These are phyloP conservation scores for Chironomus striatipennis DNA, from an alignment of 1,140 invertebrate genomes.

Conservation along the genomic window DNA sequence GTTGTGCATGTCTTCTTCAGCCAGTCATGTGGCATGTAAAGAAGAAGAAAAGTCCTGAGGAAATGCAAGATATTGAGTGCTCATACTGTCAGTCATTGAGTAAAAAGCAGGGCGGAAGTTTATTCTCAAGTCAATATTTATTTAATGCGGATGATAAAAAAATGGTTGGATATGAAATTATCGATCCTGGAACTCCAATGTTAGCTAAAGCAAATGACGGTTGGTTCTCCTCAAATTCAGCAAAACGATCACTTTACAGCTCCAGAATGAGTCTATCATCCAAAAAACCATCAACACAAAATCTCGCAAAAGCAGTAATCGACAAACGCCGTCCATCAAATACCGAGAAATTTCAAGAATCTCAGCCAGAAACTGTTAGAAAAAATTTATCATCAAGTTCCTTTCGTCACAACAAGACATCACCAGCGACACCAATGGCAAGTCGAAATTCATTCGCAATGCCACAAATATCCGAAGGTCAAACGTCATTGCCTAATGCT, in stretches of 20 bases:
- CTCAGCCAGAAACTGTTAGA: background rate
- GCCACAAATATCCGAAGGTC: conserved; percentile 27
- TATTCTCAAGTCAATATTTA: conserved; percentile 56
- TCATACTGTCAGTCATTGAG: conserved; percentile 34
- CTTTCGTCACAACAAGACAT: background rate
- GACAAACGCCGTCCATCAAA: background rate
- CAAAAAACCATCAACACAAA: conserved; percentile 20
- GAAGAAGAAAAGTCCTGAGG: conserved; percentile 27
- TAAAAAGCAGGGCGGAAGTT: conserved; percentile 39
- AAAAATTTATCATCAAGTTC: background rate
- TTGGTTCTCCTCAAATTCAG: conserved; percentile 43
- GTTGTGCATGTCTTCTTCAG: conserved; percentile 49
- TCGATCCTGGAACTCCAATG: conserved; percentile 54
- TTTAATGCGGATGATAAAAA: conserved; percentile 54
- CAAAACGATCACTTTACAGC: conserved; percentile 42
- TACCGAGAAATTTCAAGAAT: background rate
- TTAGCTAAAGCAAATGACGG: conserved; percentile 56
- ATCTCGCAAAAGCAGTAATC: background rate
- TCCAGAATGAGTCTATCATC: conserved; percentile 36
- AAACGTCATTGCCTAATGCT: conserved; percentile 28
- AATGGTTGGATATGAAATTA: conserved; percentile 53
- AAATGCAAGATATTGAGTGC: conserved; percentile 30
- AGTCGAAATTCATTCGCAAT: background rate
- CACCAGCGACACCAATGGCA: background rate
- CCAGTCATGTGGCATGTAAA: conserved; percentile 54